phyloP scores from a whole-genome alignment of 53 echinoderm and acorn worm species.

The Glandiceps talaboti region DNA sequence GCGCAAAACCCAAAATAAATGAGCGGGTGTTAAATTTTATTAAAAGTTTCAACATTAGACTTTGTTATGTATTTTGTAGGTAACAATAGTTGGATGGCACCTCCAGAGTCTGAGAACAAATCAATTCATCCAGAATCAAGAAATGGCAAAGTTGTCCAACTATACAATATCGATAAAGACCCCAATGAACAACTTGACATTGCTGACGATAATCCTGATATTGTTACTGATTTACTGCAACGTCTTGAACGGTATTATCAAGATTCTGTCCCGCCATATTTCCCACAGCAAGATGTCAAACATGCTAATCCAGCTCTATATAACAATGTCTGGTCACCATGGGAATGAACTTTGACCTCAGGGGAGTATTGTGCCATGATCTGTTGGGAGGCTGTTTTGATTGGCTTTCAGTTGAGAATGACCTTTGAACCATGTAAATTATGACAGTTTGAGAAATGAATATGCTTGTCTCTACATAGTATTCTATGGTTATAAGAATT shows the following conservation, averaged over 20 bases:
- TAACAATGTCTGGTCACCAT: conserved; percentile 60
- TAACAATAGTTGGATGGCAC: conserved; percentile 24
- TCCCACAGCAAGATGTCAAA: conserved; percentile 19
- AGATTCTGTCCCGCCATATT: conserved; percentile 34
- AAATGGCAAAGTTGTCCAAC: conserved; percentile 24
- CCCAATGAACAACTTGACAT: conserved; percentile 48
- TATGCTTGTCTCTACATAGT: no score
- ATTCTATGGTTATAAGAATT: no score
- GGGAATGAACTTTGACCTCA: no score
- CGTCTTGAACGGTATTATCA: conserved; percentile 36
- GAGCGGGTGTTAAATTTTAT: no score
- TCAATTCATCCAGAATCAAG: conserved; percentile 15
- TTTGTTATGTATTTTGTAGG: no score
- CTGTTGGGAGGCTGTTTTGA: no score
- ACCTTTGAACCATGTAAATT: no score
- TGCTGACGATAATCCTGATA: conserved; percentile 38
- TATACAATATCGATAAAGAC: conserved; percentile 63
- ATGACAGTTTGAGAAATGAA: no score
- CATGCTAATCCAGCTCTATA: conserved; percentile 40
- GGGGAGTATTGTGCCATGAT: no score
- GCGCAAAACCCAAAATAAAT: no score
- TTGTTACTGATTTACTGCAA: conserved; percentile 33
- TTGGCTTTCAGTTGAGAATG: no score
- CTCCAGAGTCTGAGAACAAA: conserved; percentile 36
- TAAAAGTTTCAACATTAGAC: no score